These are phyloP conservation scores for Euura lappo DNA, from an alignment of 1,140 invertebrate species.

Conservation along the genomic window DNA sequence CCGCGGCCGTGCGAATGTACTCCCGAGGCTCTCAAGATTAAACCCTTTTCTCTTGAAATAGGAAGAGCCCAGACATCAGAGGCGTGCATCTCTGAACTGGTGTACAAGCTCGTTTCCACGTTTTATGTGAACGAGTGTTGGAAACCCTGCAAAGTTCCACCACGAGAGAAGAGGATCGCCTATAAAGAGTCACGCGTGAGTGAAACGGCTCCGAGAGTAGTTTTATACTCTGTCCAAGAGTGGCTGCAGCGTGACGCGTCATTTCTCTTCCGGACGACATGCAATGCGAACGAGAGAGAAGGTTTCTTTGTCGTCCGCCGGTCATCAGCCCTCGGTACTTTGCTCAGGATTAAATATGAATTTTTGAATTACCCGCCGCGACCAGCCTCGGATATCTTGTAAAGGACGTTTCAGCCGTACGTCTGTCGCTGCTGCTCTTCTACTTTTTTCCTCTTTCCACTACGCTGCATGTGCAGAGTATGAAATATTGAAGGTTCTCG, in stretches of 20 bases:
- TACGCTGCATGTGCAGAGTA: not conserved
- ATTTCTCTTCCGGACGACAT: constrained; percentile 23
- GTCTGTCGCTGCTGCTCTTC: not conserved
- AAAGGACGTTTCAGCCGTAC: not conserved
- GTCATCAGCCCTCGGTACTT: constrained; percentile 43
- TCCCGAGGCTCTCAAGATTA: not conserved
- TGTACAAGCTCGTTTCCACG: not conserved
- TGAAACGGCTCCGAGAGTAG: constrained; percentile 15
- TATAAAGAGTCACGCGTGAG: not conserved
- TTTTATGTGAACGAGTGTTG: too few relatives aligned
- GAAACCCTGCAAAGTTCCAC: too few relatives aligned
- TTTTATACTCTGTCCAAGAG: constrained; percentile 14
- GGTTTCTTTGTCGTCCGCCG: constrained; percentile 40
- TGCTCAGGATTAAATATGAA: constrained; percentile 58
- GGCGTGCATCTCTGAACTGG: constrained; percentile 28
- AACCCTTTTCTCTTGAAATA: not conserved
- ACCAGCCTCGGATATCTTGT: not conserved
- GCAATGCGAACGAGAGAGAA: constrained; percentile 19
- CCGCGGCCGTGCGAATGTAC: not conserved
- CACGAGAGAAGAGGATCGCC: too few relatives aligned
- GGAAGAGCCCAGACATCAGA: constrained; percentile 30
- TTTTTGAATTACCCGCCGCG: constrained; percentile 49
- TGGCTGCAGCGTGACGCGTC: not conserved
- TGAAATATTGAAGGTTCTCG: too few relatives aligned
- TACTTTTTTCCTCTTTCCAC: constrained; percentile 12